Evolutionary conservation across 2,113 vertebrate species (phyloP), one percentile per base, ranked within the genome.

Genomic region (Anoplopoma fimbria): DNA sequence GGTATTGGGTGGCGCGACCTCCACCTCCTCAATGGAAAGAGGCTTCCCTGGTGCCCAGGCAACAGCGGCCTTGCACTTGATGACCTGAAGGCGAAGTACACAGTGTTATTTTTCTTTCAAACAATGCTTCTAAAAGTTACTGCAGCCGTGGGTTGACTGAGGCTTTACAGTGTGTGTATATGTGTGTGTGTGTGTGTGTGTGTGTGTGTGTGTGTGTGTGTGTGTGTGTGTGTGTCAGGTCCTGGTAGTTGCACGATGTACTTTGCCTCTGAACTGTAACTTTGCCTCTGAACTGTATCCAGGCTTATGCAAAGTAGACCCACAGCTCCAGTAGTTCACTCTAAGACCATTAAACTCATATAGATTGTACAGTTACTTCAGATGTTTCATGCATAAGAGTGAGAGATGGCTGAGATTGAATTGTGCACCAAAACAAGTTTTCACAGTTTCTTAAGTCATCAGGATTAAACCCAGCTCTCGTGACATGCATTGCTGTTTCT

Each of bases 51-150:
- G 65, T 69, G 94, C 94, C 96, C 96, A 97, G 67, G 96, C 93
- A 34, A 97, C 88, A 21, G 96, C 96, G 57, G 95, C 96, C 93
- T 92, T 96, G 84, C 96, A 96, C 87, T 94, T 96, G 77, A 97
- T 97, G 69, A 96, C 95, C 96, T 97, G 77, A 9, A 31, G 12
- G 2, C 0, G 55, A 61, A 79, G 4, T 12, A 74, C 25, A 73
- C 0, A 0, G 14, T 0, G 1, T n/a, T 3, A 4, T 38, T 49
- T 49, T 17, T 2, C 27, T 3, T 25, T 25, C 13, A n/a, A 12
- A 27, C 9, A 57, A 4, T 2, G 14, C 23, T 27, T 27, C 0
- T 55, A 4, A 6, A 38, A 2, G 42, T 10, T 33, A 15, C 25
- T 60, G 57, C 33, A 64, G 17, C 23, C 2, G 4, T 1, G n/a